A percentile compares a stretch with the other conserved stretches of the same genome.
Conservation (phyloP, 2,888 invertebrate species). For the Tricholauxania praeusta region DNA sequence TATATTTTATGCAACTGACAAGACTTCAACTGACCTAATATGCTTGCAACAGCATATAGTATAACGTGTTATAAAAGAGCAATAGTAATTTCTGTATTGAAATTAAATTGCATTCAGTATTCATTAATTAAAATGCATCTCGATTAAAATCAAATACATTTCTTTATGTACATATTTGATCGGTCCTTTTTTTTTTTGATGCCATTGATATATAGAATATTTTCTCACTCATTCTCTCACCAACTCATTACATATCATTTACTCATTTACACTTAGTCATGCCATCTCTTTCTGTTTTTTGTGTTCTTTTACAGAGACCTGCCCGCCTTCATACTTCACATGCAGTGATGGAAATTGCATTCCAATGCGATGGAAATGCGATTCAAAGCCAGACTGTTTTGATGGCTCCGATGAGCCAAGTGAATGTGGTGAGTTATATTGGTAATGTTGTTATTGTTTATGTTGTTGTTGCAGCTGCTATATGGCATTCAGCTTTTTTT, state of each 20-base stretch:
- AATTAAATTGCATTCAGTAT: no score
- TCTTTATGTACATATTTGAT: slow-evolving; percentile 6
- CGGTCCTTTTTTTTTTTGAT: no score
- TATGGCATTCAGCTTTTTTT: no score
- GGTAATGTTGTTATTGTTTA: neutral
- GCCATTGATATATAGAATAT: neutral
- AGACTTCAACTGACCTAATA: no score
- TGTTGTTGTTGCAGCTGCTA: neutral
- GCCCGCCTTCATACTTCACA: slow-evolving; percentile 62
- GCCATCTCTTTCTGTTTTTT: neutral
- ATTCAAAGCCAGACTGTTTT: slow-evolving; percentile 72
- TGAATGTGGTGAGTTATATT: slow-evolving; percentile 69
- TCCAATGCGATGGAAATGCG: slow-evolving; percentile 73
- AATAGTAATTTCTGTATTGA: no score
- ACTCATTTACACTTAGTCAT: neutral
- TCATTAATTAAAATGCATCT: no score
- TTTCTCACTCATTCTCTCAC: neutral
- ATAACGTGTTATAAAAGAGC: no score
- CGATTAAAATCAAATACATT: no score
- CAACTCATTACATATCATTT: neutral
- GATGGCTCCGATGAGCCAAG: slow-evolving; percentile 74
- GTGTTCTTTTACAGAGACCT: slow-evolving; percentile 54
- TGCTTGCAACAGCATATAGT: no score
- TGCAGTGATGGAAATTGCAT: slow-evolving; percentile 72
- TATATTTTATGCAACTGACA: no score